Conservation (phyloP, 2,797 vertebrate species). For the Onychomys leucogaster region DNA sequence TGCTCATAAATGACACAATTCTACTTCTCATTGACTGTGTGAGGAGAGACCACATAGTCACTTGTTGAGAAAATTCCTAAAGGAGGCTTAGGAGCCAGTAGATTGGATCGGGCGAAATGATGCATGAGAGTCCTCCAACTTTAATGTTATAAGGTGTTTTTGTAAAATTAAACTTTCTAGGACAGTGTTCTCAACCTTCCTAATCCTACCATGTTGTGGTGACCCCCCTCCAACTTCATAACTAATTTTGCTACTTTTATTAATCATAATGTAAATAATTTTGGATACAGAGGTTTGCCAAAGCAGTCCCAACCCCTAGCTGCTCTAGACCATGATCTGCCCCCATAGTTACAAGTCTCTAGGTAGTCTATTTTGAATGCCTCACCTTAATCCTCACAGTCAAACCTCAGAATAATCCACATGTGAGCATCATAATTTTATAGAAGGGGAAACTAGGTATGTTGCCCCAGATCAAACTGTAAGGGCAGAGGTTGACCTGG, state of each 20-base stretch:
- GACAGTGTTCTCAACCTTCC: too few species aligned
- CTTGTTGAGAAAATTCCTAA: background rate
- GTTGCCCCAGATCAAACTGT: background rate
- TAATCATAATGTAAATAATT: background rate
- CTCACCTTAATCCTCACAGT: background rate
- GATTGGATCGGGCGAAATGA: background rate
- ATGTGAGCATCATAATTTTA: background rate
- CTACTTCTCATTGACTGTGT: background rate
- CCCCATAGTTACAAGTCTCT: background rate
- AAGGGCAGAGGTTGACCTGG: background rate
- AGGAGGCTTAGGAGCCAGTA: background rate
- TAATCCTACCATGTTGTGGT: background rate
- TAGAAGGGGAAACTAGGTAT: background rate
- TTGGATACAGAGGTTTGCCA: background rate
- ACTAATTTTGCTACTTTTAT: background rate
- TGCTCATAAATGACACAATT: accelerated
- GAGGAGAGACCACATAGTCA: background rate
- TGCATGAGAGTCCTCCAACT: background rate
- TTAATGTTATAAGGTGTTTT: background rate
- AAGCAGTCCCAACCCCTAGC: background rate
- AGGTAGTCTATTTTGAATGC: background rate
- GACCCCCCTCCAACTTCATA: background rate
- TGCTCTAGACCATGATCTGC: background rate
- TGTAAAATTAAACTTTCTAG: background rate
- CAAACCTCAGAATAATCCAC: background rate